Base-by-base conservation (phyloP, 2,113 vertebrate genomes). In the Lophotis ruficrista region DNA sequence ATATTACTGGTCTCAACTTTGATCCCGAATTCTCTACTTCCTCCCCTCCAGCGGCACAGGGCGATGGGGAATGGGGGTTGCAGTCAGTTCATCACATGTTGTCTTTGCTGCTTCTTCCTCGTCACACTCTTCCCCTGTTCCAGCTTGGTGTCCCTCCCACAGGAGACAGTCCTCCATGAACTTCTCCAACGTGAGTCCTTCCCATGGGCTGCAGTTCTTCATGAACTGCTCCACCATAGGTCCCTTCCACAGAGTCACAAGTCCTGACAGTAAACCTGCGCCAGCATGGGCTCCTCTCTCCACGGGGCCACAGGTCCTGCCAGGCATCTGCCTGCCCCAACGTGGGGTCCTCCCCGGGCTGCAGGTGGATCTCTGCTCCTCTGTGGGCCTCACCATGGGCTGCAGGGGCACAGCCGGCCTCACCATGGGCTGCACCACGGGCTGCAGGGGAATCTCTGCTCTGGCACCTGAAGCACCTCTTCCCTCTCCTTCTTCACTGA, bases 131-230 rank as follows among this genome's bases (percentile, higher is more conserved):
- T 56, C 13, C 21, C 6, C 19, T 89, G 7, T 10, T 82, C 27
- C 31, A 30, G 6, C 1, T 0, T n/a, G 48, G 11, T 14, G 7
- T 33, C 2, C 7, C 28, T 48, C 24, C 18, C 2, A 5, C 0
- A 7, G 35, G 50, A 58, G 58, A 64, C 41, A 28, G 41, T 57
- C 43, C 24, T 53, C 53, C 72, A 43, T 3, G 4, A 43, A 79
- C 8, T 57, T 70, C 30, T 70, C 10, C 30, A 38, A 0, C 1
- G 0, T 38, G 8, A 1, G 15, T 58, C 10, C 4, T 56, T 86
- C 41, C n/a, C 23, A 45, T 3, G 4, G 13, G 19, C 54, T 56
- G 4, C 22, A 25, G 35, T 10, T 54, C n/a, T 77, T 65, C 50
- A 79, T 2, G 0, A 61, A 14, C 25, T 61, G 14, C 31, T 56